These are phyloP conservation scores for Boloria euphrosyne DNA, from an alignment of 2,888 invertebrate genomes.

Conservation along the genomic window DNA sequence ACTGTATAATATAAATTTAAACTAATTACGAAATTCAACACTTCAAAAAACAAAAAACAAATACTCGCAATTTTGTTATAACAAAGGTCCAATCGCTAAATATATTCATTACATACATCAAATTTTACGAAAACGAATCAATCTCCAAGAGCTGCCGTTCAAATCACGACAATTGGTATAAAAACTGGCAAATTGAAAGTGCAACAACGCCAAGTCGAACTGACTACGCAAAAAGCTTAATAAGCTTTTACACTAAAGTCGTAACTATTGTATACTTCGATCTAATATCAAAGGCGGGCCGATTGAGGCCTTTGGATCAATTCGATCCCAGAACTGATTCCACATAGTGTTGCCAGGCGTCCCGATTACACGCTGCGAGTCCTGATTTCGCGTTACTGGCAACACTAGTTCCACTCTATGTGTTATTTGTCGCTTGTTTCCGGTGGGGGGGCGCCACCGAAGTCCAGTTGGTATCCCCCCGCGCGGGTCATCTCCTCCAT, in stretches of 20 bases:
- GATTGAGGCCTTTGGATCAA: neutral
- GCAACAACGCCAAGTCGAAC: conserved; percentile 54
- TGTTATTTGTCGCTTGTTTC: conserved; percentile 70
- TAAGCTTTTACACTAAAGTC: conserved; percentile 55
- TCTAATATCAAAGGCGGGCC: conserved; percentile 15
- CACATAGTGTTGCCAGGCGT: conserved; percentile 4
- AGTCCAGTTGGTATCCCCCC: conserved; percentile 86
- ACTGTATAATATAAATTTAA: conserved; percentile 6
- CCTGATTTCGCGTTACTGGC: conserved; percentile 12
- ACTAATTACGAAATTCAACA: conserved; percentile 9
- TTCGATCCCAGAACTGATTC: conserved; percentile 14
- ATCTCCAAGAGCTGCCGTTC: neutral
- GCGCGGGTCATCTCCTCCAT: conserved; percentile 95
- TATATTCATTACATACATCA: conserved; percentile 2
- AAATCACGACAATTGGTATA: neutral
- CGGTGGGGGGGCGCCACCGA: conserved; percentile 72
- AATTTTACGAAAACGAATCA: conserved; percentile 1
- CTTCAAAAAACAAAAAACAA: neutral
- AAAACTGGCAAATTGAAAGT: conserved; percentile 56
- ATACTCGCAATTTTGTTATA: neutral
- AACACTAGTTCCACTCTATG: conserved; percentile 37
- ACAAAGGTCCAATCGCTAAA: conserved; percentile 2
- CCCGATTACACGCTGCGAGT: conserved; percentile 6
- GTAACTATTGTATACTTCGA: conserved; percentile 46
- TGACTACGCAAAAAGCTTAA: conserved; percentile 46